Percentiles rank a stretch among this genome's conserved stretches.
Evolutionary conservation across 2,888 invertebrate genomes (phyloP).

Genomic region (Heteromyza rotundicornis): DNA sequence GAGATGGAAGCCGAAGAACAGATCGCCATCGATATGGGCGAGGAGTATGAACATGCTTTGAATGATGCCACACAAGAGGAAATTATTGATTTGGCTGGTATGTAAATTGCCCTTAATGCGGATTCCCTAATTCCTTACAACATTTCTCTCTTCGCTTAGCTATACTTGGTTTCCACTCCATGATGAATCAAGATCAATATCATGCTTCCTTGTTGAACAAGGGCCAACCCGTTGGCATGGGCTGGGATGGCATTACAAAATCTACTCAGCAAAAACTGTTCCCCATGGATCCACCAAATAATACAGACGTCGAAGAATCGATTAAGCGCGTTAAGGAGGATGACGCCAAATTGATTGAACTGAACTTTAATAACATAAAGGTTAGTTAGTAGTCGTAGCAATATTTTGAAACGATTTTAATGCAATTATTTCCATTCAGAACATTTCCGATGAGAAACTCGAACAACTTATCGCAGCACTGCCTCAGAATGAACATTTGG

Average conservation of each 20-base stretch:
- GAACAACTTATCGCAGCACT: constrained; percentile 86
- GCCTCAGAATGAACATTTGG: constrained; percentile 88
- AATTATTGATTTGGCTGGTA: constrained; percentile 96
- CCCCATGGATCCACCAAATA: constrained; percentile 96
- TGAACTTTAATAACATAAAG: constrained; percentile 99
- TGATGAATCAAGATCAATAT: constrained; percentile 99
- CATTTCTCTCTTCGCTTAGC: too few relatives aligned
- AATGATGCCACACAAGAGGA: constrained; percentile 89
- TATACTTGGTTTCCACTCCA: constrained; percentile 98
- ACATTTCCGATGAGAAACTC: constrained; percentile 95
- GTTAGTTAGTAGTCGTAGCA: constrained; percentile 64
- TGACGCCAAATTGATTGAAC: constrained; percentile 83
- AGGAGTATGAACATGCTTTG: constrained; percentile 92
- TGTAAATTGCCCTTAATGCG: constrained; percentile 29
- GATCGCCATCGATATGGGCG: constrained; percentile 90
- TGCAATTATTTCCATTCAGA: constrained; percentile 66
- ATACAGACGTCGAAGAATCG: constrained; percentile 93
- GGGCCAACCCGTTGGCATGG: constrained; percentile 86
- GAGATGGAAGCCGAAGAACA: constrained; percentile 87
- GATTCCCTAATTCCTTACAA: not conserved
- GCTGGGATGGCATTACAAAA: constrained; percentile 95
- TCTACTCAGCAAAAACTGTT: constrained; percentile 88
- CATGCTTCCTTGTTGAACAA: constrained; percentile 94
- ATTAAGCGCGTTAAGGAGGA: constrained; percentile 89
- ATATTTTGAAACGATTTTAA: not conserved